These are phyloP conservation scores for Corticium candelabrum DNA, from an alignment of 37 sponge, comb jelly and placozoan genomes.

Conservation along the genomic window DNA sequence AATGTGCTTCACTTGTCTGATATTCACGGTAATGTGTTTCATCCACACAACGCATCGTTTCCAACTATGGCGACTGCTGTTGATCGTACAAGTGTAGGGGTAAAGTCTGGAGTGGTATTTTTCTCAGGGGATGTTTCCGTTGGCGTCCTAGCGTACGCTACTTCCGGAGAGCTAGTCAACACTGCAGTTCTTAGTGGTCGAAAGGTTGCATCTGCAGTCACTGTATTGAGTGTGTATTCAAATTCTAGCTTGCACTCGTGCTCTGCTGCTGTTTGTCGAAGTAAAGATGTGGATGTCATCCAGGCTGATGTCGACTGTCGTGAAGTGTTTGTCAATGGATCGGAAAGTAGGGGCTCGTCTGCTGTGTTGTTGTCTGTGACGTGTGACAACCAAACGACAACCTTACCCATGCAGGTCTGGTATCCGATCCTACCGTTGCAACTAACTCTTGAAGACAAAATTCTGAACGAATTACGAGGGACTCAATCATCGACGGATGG, in stretches of 20 bases:
- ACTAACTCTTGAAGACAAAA: slow-evolving; percentile 6
- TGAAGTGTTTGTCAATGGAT: slow-evolving; percentile 13
- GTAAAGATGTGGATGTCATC: slow-evolving; percentile 6
- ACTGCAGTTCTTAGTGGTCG: slow-evolving; percentile 42
- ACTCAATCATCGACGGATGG: no score
- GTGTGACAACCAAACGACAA: background rate
- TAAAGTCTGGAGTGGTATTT: slow-evolving; percentile 16
- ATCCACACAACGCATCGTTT: slow-evolving; percentile 9
- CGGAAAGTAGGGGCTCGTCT: slow-evolving; percentile 14
- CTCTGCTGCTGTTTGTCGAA: slow-evolving; percentile 13
- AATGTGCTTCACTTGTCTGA: slow-evolving; percentile 16
- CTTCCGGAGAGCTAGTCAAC: slow-evolving; percentile 36
- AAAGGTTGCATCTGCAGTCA: slow-evolving; percentile 11
- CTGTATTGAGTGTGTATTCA: slow-evolving; percentile 13
- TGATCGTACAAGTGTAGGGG: slow-evolving; percentile 11
- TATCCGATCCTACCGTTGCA: slow-evolving; percentile 16
- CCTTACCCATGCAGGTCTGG: slow-evolving; percentile 41
- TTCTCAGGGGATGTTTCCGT: slow-evolving; percentile 17
- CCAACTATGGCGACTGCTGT: slow-evolving; percentile 7
- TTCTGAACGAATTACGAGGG: slow-evolving; percentile 19
- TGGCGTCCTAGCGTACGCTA: slow-evolving; percentile 26
- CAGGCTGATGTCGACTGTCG: slow-evolving; percentile 23
- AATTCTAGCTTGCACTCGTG: background rate
- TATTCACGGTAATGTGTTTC: slow-evolving; percentile 8
- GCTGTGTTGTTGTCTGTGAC: slow-evolving; percentile 10